Percentiles rank a stretch among this genome's conserved stretches.
Evolutionary conservation across 2,888 invertebrate species (phyloP).

Genomic region (Ichneumon xanthorius): DNA sequence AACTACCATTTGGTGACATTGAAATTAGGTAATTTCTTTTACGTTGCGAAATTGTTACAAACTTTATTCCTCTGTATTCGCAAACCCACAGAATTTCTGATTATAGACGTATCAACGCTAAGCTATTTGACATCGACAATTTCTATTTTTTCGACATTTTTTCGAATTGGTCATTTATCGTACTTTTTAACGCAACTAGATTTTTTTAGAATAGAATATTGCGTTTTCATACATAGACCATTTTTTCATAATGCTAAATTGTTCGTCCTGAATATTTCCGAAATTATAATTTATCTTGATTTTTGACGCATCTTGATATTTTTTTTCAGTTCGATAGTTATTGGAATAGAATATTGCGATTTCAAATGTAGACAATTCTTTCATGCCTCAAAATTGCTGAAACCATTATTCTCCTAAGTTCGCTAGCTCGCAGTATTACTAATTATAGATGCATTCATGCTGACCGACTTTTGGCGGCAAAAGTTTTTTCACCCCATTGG

Average conservation of each 20-base stretch:
- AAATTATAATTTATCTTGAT: background rate
- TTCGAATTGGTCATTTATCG: too few species aligned
- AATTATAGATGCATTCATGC: background rate
- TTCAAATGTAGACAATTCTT: background rate
- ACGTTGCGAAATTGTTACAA: too few species aligned
- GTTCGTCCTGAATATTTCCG: background rate
- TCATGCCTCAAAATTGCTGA: background rate
- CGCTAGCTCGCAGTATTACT: background rate
- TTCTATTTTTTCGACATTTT: background rate
- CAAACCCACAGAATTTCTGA: too few species aligned
- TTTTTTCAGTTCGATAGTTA: background rate
- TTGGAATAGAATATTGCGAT: background rate
- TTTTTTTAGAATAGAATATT: too few species aligned
- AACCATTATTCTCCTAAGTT: background rate
- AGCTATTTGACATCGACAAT: too few species aligned
- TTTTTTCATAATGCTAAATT: too few species aligned
- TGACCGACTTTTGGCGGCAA: background rate
- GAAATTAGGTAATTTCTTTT: too few species aligned
- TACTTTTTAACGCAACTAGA: too few species aligned
- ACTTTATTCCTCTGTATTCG: too few species aligned
- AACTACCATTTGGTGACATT: too few species aligned
- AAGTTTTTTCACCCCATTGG: conserved; percentile 2
- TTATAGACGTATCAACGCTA: too few species aligned
- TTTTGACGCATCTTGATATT: background rate
- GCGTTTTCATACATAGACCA: too few species aligned